Conservation (phyloP, 2,797 vertebrate genomes). For the Orestias chungarensis region DNA sequence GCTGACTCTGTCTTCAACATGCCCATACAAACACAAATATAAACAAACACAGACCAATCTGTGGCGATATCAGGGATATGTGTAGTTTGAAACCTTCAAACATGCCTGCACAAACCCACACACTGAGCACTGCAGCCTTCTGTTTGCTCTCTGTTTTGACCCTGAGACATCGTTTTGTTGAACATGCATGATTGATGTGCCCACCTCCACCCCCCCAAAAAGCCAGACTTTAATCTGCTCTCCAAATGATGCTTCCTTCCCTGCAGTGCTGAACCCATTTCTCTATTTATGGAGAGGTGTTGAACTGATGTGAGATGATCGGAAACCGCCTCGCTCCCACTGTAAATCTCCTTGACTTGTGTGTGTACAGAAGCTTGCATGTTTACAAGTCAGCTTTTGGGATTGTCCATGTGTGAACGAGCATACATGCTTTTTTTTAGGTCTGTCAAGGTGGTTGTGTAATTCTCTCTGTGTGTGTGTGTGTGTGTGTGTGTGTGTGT, state of each 20-base stretch:
- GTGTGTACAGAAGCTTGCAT: conserved; percentile 12
- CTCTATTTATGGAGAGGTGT: conserved; percentile 74
- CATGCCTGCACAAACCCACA: conserved; percentile 5
- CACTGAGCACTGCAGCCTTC: conserved; percentile 5
- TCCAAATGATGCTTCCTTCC: conserved; percentile 74
- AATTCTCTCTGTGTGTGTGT: background rate
- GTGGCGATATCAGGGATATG: conserved; percentile 31
- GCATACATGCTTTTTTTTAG: conserved; percentile 14
- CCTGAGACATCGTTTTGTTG: conserved; percentile 28
- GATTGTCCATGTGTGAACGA: background rate
- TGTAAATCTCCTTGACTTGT: conserved; percentile 62
- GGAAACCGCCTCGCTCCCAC: conserved; percentile 59
- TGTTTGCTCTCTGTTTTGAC: conserved; percentile 39
- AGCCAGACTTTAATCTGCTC: conserved; percentile 64
- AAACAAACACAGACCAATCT: conserved; percentile 19
- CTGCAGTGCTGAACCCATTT: conserved; percentile 66
- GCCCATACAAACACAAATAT: conserved; percentile 16
- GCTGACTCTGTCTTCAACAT: conserved; percentile 36
- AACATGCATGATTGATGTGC: conserved; percentile 12
- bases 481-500: background rate
- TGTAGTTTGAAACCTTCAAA: conserved; percentile 32
- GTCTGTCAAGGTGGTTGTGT: conserved; percentile 31
- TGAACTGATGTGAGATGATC: conserved; percentile 76
- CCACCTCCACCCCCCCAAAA: conserved; percentile 27
- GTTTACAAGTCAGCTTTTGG: conserved; percentile 7